Percentiles rank a stretch among this genome's conserved stretches.
Evolutionary conservation across 1,140 invertebrate species (phyloP).

Genomic region (Protaetia brevitarsis): DNA sequence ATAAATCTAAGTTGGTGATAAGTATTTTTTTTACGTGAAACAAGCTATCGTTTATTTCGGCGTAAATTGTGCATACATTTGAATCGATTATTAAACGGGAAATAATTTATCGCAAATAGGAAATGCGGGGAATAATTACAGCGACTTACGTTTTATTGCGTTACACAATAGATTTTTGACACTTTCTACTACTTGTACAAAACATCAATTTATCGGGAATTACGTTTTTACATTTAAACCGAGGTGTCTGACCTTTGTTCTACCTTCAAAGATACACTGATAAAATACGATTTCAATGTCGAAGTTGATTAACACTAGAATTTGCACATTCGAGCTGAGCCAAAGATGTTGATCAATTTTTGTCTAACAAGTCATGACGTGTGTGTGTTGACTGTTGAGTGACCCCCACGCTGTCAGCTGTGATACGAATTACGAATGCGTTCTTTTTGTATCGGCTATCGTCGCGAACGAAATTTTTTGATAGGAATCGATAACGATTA

Average conservation of each 20-base stretch:
- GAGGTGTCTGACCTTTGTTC: neutral
- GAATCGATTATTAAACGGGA: neutral
- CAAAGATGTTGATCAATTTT: neutral
- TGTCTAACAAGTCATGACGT: slow-evolving; percentile 6
- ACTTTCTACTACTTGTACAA: neutral
- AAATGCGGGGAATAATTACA: no score
- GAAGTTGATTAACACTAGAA: neutral
- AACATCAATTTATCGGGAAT: neutral
- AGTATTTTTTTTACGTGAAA: no score
- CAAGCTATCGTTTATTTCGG: neutral
- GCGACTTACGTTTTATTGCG: neutral
- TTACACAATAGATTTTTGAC: slow-evolving; percentile 5
- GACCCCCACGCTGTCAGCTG: slow-evolving; percentile 23
- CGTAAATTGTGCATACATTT: neutral
- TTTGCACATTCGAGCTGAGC: neutral
- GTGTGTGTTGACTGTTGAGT: slow-evolving; percentile 8
- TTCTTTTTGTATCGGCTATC: no score
- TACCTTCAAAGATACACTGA: neutral
- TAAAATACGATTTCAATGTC: neutral
- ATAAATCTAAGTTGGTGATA: no score
- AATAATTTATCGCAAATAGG: neutral
- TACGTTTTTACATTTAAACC: neutral
- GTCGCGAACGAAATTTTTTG: no score
- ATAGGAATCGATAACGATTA: no score
- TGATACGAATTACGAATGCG: no score